These are phyloP conservation scores for Listrodromus nycthemerus DNA, from an alignment of 2,888 invertebrate genomes.

Conservation along the genomic window DNA sequence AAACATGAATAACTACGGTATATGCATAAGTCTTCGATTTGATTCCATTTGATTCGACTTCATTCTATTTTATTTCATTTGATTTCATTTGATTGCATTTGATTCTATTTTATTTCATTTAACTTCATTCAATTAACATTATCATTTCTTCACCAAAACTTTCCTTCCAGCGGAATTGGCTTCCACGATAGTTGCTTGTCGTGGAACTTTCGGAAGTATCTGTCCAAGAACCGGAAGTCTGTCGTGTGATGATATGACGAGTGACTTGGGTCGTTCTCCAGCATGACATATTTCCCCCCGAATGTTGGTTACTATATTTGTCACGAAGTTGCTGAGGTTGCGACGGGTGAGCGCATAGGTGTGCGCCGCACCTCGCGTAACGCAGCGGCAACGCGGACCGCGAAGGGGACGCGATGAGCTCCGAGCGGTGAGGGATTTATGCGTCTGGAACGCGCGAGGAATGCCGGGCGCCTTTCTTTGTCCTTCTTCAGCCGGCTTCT, in stretches of 20 bases:
- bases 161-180: no score
- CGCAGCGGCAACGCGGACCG: conserved; percentile 69
- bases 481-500: conserved; percentile 64
- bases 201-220: background rate
- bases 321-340: conserved; percentile 53
- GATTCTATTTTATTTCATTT: no score
- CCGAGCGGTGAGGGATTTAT: conserved; percentile 79
- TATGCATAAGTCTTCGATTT: no score
- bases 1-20: no score
- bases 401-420: conserved; percentile 49
- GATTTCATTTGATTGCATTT: no score
- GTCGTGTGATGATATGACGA: background rate
- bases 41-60: no score
- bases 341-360: conserved; percentile 56
- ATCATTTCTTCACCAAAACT: no score
- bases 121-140: no score
- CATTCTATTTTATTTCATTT: no score
- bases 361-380: conserved; percentile 73
- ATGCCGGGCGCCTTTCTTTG: conserved; percentile 73
- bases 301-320: conserved; percentile 56
- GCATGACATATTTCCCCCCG: conserved; percentile 10
- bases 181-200: background rate
- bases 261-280: background rate
- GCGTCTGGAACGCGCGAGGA: conserved; percentile 78
- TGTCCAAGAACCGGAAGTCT: background rate